A percentile compares a stretch with the other conserved stretches of the same genome.
Conservation (phyloP, 2,113 vertebrate species). For the Spea bombifrons region DNA sequence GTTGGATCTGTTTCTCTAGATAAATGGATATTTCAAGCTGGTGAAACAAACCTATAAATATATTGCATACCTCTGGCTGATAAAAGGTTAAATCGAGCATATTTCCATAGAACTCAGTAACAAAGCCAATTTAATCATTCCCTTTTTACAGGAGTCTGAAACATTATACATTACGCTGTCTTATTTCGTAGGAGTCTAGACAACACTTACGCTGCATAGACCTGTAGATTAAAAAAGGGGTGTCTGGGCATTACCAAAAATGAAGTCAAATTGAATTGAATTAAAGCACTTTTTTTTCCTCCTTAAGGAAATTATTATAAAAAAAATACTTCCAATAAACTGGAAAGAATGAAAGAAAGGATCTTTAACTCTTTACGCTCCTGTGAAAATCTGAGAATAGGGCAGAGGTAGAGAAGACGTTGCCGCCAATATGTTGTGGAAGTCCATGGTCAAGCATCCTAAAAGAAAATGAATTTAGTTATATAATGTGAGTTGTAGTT, state of each 20-base stretch:
- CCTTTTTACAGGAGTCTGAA: constrained; percentile 29
- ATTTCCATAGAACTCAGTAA: constrained; percentile 17
- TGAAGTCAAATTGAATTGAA: constrained; percentile 15
- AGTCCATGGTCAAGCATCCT: too few relatives aligned
- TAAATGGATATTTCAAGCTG: too few relatives aligned
- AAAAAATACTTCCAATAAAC: background rate
- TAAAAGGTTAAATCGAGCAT: background rate
- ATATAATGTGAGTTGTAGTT: too few relatives aligned
- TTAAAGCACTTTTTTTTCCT: background rate
- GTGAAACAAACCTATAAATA: too few relatives aligned
- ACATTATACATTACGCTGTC: constrained; percentile 34
- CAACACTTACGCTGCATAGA: constrained; percentile 22
- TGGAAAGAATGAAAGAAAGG: too few relatives aligned
- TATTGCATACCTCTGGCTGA: background rate
- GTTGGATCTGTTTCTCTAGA: too few relatives aligned
- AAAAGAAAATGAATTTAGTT: too few relatives aligned
- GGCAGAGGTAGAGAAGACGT: too few relatives aligned
- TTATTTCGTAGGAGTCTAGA: constrained; percentile 43
- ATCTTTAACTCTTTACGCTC: too few relatives aligned
- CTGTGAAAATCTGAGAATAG: too few relatives aligned
- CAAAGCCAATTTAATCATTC: constrained; percentile 20
- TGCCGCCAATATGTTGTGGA: too few relatives aligned
- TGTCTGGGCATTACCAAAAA: constrained; percentile 9
- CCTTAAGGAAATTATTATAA: background rate
- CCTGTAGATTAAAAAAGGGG: constrained; percentile 6